Evolutionary conservation across 2,797 vertebrate species (phyloP).

Genomic region (Rhinatrema bivittatum): DNA sequence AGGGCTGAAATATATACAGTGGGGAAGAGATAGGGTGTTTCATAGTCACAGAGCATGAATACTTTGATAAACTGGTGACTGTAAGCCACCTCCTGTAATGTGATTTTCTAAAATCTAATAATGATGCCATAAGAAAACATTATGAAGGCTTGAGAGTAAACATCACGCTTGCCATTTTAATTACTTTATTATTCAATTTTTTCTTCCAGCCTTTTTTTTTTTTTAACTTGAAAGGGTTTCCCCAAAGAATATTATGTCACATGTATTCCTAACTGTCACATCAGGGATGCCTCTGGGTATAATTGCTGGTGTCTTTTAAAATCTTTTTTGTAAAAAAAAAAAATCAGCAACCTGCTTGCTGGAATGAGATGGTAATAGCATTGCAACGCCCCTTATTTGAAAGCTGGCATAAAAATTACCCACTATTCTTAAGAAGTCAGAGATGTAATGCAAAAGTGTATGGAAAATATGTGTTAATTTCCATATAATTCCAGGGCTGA

Average conservation of each 20-base stretch:
- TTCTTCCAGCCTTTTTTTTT: neutral
- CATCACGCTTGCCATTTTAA: neutral
- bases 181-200: constrained; percentile 1
- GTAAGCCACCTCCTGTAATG: too few species aligned
- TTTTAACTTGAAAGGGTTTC: constrained; percentile 13
- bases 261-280: constrained; percentile 26
- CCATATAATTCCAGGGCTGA: constrained; percentile 51
- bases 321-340: constrained; percentile 51
- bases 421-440: constrained; percentile 34
- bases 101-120: too few species aligned
- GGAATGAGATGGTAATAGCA: constrained; percentile 56
- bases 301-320: constrained; percentile 65
- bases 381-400: constrained; percentile 43
- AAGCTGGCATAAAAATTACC: constrained; percentile 38
- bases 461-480: constrained; percentile 37
- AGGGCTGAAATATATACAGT: too few species aligned
- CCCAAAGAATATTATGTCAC: constrained; percentile 8
- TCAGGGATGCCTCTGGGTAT: constrained; percentile 34
- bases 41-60: too few species aligned
- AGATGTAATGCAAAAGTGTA: constrained; percentile 17
- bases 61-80: too few species aligned
- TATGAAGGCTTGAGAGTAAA: too few species aligned
- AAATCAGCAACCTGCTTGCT: constrained; percentile 48
- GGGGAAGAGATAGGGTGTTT: too few species aligned
- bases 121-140: too few species aligned